A percentile compares a stretch with the other conserved stretches of the same genome.
phyloP scores from a whole-genome alignment of 2,888 invertebrate genomes.

The Drosophila algonquin region DNA sequence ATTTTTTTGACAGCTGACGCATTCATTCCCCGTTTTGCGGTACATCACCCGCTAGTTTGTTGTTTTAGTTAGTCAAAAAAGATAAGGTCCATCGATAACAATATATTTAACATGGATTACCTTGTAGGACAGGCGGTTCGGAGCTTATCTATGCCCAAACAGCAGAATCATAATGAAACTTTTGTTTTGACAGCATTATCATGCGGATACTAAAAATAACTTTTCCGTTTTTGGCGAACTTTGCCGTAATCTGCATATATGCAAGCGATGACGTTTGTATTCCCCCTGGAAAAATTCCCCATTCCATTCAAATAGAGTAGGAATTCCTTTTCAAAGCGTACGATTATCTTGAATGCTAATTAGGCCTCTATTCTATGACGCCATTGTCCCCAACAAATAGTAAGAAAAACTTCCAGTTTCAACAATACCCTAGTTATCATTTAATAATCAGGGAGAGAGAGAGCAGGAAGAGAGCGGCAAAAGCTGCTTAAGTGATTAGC shows the following conservation, averaged over 20 bases:
- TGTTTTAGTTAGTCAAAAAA: constrained; percentile 15
- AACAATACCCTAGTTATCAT: constrained; percentile 28
- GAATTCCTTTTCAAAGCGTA: constrained; percentile 23
- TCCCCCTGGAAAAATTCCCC: constrained; percentile 35
- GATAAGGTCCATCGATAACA: constrained; percentile 65
- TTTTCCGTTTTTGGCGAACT: background rate
- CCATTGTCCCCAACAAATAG: constrained; percentile 24
- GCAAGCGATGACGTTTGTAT: constrained; percentile 31
- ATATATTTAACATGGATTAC: constrained; percentile 66
- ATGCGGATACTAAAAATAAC: constrained; percentile 36
- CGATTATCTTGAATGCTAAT: constrained; percentile 41
- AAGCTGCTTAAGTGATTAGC: constrained; percentile 33
- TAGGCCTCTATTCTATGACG: constrained; percentile 25
- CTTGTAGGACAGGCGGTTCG: constrained; percentile 42
- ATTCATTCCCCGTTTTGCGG: constrained; percentile 32
- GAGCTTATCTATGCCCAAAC: constrained; percentile 31
- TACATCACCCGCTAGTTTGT: constrained; percentile 53
- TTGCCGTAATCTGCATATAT: constrained; percentile 34
- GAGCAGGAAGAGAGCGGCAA: background rate
- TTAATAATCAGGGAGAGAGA: constrained; percentile 25
- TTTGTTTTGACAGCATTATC: constrained; percentile 45
- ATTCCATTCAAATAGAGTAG: constrained; percentile 30
- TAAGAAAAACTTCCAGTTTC: constrained; percentile 4
- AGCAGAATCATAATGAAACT: constrained; percentile 40
- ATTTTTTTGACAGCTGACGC: constrained; percentile 40